A percentile compares a stretch with the other conserved stretches of the same genome.
phyloP scores from a whole-genome alignment of 2,888 invertebrate genomes.

The Halictus quadricinctus region DNA sequence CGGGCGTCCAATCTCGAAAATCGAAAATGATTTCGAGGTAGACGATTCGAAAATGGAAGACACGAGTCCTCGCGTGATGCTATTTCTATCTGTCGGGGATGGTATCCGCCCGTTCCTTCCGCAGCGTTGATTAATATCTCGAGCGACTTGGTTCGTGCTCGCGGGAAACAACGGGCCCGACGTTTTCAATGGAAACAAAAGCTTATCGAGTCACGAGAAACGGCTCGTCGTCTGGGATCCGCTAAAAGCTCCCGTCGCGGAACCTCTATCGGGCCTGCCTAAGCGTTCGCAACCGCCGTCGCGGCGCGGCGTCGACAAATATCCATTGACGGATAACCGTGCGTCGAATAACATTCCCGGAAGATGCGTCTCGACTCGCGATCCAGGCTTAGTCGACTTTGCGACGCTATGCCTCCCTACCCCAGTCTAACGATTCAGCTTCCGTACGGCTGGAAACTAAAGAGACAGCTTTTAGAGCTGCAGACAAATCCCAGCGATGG shows the following conservation, averaged over 20 bases:
- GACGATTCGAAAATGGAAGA: neutral
- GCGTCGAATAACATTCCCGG: neutral
- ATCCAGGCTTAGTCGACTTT: constrained; percentile 18
- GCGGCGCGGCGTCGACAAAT: constrained; percentile 11
- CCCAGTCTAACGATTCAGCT: neutral
- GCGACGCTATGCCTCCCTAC: neutral
- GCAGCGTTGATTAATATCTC: constrained; percentile 64
- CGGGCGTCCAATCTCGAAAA: neutral
- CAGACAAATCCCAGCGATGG: neutral
- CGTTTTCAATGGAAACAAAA: constrained; percentile 64
- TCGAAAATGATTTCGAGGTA: neutral
- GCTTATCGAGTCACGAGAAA: constrained; percentile 56
- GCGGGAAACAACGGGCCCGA: constrained; percentile 17
- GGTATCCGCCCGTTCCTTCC: constrained; percentile 57
- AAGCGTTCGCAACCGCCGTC: neutral
- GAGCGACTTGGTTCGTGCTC: constrained; percentile 48
- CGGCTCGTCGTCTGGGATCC: neutral
- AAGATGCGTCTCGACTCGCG: constrained; percentile 3
- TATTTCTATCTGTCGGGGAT: neutral
- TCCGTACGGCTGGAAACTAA: neutral
- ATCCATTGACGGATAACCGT: constrained; percentile 15
- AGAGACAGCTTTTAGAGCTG: neutral
- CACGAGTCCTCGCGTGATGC: constrained; percentile 22
- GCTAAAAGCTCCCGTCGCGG: constrained; percentile 37
- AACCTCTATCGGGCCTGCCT: constrained; percentile 3